Evolutionary conservation across 2,888 invertebrate species (phyloP).

Genomic region (Heliconius erato): DNA sequence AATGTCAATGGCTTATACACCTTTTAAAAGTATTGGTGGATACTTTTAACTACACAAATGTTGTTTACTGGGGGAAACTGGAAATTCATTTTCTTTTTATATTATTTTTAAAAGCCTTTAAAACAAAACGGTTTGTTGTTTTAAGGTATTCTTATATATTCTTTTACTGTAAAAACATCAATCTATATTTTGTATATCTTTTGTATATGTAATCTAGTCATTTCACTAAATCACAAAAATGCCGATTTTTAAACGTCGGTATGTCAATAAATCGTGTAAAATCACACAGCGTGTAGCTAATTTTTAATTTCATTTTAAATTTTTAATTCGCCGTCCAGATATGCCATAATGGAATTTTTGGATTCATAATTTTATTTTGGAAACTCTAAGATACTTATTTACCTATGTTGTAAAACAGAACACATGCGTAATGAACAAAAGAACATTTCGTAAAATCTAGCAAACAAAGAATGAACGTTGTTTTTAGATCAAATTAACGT

Average conservation of each 20-base stretch:
- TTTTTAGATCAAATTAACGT: conserved; percentile 85
- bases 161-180: too few species aligned
- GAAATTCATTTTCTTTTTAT: neutral
- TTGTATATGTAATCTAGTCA: too few species aligned
- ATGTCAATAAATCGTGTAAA: too few species aligned
- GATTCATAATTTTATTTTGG: neutral
- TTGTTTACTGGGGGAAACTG: neutral
- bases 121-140: too few species aligned
- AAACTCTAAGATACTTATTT: neutral
- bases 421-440: conserved; percentile 62
- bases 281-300: too few species aligned
- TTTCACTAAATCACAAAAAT: too few species aligned
- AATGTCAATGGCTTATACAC: neutral
- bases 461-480: conserved; percentile 83
- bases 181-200: too few species aligned
- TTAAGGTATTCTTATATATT: too few species aligned
- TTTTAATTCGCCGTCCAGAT: neutral
- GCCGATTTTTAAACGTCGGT: too few species aligned
- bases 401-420: conserved; percentile 10
- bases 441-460: conserved; percentile 81
- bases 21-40: neutral
- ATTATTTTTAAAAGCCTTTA: too few species aligned
- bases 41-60: neutral
- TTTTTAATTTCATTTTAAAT: too few species aligned
- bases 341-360: neutral